A percentile compares a stretch with the other conserved stretches of the same genome.
Conservation (phyloP, 2,888 invertebrate genomes). For the Gryllus longicercus region DNA sequence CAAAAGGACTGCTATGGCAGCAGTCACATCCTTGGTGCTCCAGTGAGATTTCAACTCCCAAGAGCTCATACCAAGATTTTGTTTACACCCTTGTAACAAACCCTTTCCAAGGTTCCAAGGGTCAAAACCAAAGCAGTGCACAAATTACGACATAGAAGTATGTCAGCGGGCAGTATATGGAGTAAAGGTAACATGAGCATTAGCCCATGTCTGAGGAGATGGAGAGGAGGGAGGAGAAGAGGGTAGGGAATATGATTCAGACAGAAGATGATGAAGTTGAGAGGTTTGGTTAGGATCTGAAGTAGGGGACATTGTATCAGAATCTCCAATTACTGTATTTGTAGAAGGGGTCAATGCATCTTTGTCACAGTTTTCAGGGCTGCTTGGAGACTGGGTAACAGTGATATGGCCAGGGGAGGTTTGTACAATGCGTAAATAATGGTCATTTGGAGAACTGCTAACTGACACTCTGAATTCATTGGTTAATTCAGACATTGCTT, state of each 20-base stretch:
- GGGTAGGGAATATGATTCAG: constrained; percentile 23
- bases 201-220: constrained; percentile 29
- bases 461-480: constrained; percentile 34
- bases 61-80: constrained; percentile 28
- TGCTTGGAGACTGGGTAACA: constrained; percentile 22
- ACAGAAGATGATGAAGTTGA: constrained; percentile 29
- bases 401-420: constrained; percentile 30
- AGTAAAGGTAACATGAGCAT: constrained; percentile 29
- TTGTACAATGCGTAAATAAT: constrained; percentile 35
- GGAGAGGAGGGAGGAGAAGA: constrained; percentile 32
- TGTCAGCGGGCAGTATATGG: constrained; percentile 37
- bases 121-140: constrained; percentile 27
- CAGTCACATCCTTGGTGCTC: constrained; percentile 21
- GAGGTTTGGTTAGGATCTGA: constrained; percentile 20
- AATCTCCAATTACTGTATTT: constrained; percentile 18
- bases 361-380: neutral
- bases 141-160: constrained; percentile 23
- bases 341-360: constrained; percentile 19
- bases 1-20: constrained; percentile 24
- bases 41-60: constrained; percentile 31
- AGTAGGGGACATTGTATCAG: constrained; percentile 21
- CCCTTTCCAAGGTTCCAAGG: constrained; percentile 24
- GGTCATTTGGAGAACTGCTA: constrained; percentile 29
- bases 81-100: constrained; percentile 26
- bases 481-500: constrained; percentile 37